Evolutionary conservation across 2,113 vertebrate species (phyloP).

Genomic region (Lethenteron reissneri): DNA sequence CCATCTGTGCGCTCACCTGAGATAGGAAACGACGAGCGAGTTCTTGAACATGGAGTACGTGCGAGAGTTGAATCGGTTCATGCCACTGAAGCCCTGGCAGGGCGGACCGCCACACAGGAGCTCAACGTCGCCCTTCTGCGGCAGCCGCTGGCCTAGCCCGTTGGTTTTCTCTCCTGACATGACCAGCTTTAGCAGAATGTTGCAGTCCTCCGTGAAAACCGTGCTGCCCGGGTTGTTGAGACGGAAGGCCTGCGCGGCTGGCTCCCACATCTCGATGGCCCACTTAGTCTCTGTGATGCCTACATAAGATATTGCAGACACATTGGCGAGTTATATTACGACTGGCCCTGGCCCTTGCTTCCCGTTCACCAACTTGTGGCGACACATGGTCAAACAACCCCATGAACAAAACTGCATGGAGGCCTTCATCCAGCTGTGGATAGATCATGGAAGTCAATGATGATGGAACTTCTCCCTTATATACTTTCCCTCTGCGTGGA

Average conservation of each 20-base stretch:
- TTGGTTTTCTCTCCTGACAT: constrained; percentile 73
- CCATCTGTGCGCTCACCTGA: constrained; percentile 31
- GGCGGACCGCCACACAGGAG: constrained; percentile 80
- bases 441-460: no score
- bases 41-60: constrained; percentile 98
- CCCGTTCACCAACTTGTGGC: no score
- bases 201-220: constrained; percentile 92
- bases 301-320: constrained; percentile 9
- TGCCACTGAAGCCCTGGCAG: constrained; percentile 89
- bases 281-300: constrained; percentile 48
- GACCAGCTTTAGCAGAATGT: constrained; percentile 66
- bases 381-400: no score
- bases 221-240: constrained; percentile 68
- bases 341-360: no score
- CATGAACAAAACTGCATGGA: no score
- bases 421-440: no score
- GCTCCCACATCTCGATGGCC: constrained; percentile 98
- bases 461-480: no score
- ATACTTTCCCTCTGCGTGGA: no score
- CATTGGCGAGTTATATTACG: no score
- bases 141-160: constrained; percentile 56
- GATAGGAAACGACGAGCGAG: constrained; percentile 79
- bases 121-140: constrained; percentile 81
- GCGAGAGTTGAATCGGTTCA: constrained; percentile 95
- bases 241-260: constrained; percentile 73